Base-by-base conservation (phyloP, 2,888 invertebrate species). In the Crepidodera aurea region DNA sequence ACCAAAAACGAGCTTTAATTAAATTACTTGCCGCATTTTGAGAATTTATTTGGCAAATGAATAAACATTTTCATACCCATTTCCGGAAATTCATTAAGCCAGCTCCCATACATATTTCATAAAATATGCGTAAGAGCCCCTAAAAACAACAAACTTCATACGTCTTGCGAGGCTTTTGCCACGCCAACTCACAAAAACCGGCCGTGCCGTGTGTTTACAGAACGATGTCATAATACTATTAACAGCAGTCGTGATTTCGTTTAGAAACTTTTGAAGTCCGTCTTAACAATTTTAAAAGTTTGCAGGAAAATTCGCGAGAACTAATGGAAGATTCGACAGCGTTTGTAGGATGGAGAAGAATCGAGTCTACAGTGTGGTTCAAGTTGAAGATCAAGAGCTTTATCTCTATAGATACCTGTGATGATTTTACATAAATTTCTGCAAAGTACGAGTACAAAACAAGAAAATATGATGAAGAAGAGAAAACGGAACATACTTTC, bases 31-130 rank as follows among this genome's bases (percentile, higher is more conserved):
- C 50, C 60, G 51, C 44, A 55, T 55, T 65, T 56, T 54, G 25
- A 46, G 54, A 65, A 65, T 65, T 65, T 65, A 69, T 69, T 67
- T 48, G 61, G 39, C 56, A 61, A 67, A 64, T 64, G 58, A 69
- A 69, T 67, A 67, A 69, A 69, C 67, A 69, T 69, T 66, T 65
- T 48, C 65, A 60, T 62, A 62, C 62, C 67, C 69, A 69, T 67
- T 69, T 58, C 64, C 62, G 62, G 64, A 66, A 66, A 69, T 69
- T 69, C 67, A 69, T 69, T 69, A 69, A 67, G 48, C 60, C 32
- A 27, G 18, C 39, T 50, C 42, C 54, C 34, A 51, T 59, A 59
- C 48, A 56, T 58, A 58, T 59, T 61, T 65, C 59, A 62, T 62
- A 65, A 48, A 64, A 68, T 68, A 68, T 64, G 62, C 65, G 66